A percentile compares a stretch with the other conserved stretches of the same genome.
Evolutionary conservation across 2,888 invertebrate genomes (phyloP).

Genomic region (Drosophila subsilvestris): DNA sequence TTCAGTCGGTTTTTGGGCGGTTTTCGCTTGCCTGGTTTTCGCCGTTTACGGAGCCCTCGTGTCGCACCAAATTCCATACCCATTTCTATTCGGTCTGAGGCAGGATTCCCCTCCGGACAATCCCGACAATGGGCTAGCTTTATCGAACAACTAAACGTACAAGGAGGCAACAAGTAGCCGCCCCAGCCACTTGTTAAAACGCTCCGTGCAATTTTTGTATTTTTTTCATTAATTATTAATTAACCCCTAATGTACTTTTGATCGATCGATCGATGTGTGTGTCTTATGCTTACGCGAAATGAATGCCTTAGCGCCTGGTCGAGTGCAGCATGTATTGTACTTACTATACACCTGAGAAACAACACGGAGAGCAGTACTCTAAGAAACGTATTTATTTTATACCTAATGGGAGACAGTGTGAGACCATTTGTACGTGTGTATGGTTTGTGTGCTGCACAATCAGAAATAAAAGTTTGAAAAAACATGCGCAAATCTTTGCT

Average conservation of each 20-base stretch:
- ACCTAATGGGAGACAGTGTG: background rate
- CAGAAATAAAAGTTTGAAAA: background rate
- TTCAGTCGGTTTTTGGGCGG: conserved; percentile 98
- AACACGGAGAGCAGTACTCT: background rate
- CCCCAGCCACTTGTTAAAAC: conserved; percentile 56
- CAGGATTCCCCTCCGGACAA: conserved; percentile 1
- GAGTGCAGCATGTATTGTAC: conserved; percentile 12
- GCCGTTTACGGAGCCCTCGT: conserved; percentile 88
- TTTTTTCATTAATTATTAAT: conserved; percentile 39
- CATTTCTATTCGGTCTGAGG: conserved; percentile 93
- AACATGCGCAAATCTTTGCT: conserved; percentile 24
- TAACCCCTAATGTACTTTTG: conserved; percentile 25
- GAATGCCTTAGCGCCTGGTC: conserved; percentile 7
- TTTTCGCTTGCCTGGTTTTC: conserved; percentile 98
- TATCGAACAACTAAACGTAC: conserved; percentile 63
- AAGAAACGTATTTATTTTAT: background rate
- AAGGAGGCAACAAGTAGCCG: conserved; percentile 40
- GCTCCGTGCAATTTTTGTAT: conserved; percentile 51
- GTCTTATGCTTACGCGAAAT: conserved; percentile 50
- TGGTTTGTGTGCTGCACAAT: background rate
- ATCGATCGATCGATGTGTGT: conserved; percentile 13
- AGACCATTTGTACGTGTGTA: background rate
- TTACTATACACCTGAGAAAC: background rate
- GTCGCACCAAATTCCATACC: conserved; percentile 90
- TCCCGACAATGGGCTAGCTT: conserved; percentile 33